These are phyloP conservation scores for Austrolebias charrua DNA, from an alignment of 2,797 vertebrate genomes.

Conservation along the genomic window DNA sequence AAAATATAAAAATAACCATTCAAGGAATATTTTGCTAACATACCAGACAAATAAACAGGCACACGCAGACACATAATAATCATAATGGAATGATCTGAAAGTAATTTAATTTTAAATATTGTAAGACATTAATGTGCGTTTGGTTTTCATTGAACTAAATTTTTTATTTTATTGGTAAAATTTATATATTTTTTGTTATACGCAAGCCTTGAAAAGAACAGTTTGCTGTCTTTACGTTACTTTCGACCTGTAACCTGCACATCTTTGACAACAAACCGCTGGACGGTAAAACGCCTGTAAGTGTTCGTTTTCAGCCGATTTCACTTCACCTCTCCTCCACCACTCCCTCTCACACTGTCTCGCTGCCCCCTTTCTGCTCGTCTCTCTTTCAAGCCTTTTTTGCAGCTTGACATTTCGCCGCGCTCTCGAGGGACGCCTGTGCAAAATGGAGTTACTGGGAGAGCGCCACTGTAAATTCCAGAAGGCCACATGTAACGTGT, in stretches of 20 bases:
- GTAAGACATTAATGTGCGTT: too few species aligned
- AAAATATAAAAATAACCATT: too few species aligned
- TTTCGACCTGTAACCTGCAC: conserved; percentile 25
- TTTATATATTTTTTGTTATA: too few species aligned
- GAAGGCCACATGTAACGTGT: conserved; percentile 98
- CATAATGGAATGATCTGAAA: too few species aligned
- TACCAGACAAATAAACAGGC: too few species aligned
- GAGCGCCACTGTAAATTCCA: conserved; percentile 99
- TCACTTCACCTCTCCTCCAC: conserved; percentile 72
- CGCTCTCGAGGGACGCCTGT: conserved; percentile 91
- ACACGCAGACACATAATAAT: too few species aligned
- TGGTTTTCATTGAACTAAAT: too few species aligned
- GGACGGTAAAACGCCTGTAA: conserved; percentile 92
- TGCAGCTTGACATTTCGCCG: conserved; percentile 97
- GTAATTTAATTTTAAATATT: too few species aligned
- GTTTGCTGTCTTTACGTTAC: conserved; percentile 8
- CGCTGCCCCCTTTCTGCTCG: conserved; percentile 61
- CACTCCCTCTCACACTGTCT: conserved; percentile 37
- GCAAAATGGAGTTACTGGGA: conserved; percentile 98
- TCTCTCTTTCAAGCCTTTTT: conserved; percentile 70
- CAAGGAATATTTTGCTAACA: too few species aligned
- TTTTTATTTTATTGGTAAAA: not conserved
- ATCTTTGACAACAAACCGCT: conserved; percentile 77
- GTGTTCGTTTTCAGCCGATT: conserved; percentile 98
- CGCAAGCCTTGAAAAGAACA: too few species aligned